These are phyloP conservation scores for Agrilus biguttatus DNA, from an alignment of 2,888 invertebrate genomes.

Conservation along the genomic window DNA sequence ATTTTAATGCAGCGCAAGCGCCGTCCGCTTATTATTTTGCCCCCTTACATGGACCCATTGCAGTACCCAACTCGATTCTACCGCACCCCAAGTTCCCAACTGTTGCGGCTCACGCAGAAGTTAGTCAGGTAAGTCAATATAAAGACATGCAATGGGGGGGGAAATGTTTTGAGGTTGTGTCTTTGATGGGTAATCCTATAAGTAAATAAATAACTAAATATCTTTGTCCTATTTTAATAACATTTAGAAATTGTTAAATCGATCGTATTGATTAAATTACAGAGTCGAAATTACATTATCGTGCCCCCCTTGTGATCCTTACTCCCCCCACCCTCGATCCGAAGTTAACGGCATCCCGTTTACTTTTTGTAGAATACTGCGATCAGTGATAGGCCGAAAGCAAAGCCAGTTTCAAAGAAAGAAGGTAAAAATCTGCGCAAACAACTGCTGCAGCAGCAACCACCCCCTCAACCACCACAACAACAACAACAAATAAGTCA, in stretches of 20 bases:
- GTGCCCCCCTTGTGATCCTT: no score
- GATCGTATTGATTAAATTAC: no score
- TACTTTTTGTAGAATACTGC: constrained; percentile 44
- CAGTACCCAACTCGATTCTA: constrained; percentile 23
- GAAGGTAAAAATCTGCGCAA: constrained; percentile 62
- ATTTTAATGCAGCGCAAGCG: constrained; percentile 30
- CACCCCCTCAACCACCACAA: constrained; percentile 20
- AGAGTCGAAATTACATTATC: background rate
- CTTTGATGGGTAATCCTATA: no score
- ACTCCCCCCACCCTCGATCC: no score
- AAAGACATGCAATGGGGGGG: no score
- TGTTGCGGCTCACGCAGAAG: constrained; percentile 38
- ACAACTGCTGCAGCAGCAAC: constrained; percentile 29
- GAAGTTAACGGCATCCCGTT: no score
- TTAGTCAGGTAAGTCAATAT: constrained; percentile 32
- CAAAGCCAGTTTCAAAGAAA: constrained; percentile 67
- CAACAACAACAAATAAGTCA: constrained; percentile 29
- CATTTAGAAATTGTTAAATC: no score
- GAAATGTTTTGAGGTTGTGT: no score
- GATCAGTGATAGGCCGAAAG: constrained; percentile 72
- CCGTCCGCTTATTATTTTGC: constrained; percentile 36
- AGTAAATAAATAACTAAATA: no score
- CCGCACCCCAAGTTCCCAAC: constrained; percentile 28
- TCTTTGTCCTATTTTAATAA: no score
- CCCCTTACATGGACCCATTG: constrained; percentile 33